Conservation (phyloP, 1,140 invertebrate genomes). For the Platorchestia sp. region DNA sequence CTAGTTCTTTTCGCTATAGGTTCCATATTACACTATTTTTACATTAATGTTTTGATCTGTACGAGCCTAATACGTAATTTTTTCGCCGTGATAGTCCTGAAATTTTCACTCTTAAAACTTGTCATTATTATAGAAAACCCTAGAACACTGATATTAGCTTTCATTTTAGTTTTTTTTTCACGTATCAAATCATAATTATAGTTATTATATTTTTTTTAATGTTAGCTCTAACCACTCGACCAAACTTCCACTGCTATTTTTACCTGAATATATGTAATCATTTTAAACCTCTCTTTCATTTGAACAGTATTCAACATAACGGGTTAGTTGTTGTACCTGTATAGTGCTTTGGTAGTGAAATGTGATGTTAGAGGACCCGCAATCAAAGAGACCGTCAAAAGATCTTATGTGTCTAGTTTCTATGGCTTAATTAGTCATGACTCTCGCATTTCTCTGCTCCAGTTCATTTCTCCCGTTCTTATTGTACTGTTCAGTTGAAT, state of each 20-base stretch:
- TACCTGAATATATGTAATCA: neutral
- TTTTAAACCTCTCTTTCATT: neutral
- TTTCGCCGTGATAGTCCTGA: neutral
- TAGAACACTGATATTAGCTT: neutral
- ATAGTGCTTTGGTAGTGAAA: neutral
- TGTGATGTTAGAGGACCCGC: neutral
- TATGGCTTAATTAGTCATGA: neutral
- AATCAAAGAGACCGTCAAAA: neutral
- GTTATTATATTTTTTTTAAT: neutral
- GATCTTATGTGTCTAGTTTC: neutral
- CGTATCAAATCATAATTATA: neutral
- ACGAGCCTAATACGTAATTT: neutral
- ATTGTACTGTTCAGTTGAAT: neutral
- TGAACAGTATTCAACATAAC: neutral
- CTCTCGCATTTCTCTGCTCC: neutral
- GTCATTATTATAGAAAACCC: neutral
- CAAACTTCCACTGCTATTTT: neutral
- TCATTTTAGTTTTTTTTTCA: neutral
- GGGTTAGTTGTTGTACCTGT: neutral
- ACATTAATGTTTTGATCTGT: neutral
- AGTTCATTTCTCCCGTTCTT: neutral
- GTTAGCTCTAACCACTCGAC: neutral
- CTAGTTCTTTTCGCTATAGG: neutral
- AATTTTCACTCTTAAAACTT: neutral
- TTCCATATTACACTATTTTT: neutral